Base-by-base conservation (phyloP, 1,140 invertebrate species). In the Xylocopa sonorina region DNA sequence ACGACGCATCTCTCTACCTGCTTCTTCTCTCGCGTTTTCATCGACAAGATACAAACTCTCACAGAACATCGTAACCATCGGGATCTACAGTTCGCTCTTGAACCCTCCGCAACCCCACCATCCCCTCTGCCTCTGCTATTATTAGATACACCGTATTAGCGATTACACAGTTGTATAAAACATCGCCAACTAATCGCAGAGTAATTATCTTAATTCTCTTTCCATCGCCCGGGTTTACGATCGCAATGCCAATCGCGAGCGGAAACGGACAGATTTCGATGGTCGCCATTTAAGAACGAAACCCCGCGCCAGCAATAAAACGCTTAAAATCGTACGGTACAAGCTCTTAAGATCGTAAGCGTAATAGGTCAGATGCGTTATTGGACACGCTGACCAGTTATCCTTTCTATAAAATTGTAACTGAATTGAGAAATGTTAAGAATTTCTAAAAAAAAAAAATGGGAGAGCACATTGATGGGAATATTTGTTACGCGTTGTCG, bases 21-120 rank as follows among this genome's bases (percentile, higher is more conserved):
- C 24, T 43, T 78, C 71, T 62, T 68, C 71, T 58, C 32, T 50
- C 71, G n/a, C n/a, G n/a, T 41, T 71, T 69, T 60, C 67, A 71
- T 68, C 29, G 43, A 51, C 57, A 55, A 34, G 24, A 27, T 48
- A 16, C 48, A 24, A 62, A 48, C 27, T 50, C 48, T 58, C 72
- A 14, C 32, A 27, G n/a, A 12, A 64, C 58, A 43, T 53, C 57
- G 43, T 64, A 74, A 76, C 67, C 50, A 53, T 46, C 38, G 48
- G 18, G 27, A 46, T 67, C 46, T 43, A 7, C 24, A 32, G 10
- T 43, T 53, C 27, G 43, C 3, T 27, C 27, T 18, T 43, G 38
- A 6, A 5, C 14, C 10, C 14, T 66, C 27, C 43, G 5, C 21
- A 34, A 21, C 27, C n/a, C 21, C 16, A 24, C n/a, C n/a, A 7